These are phyloP conservation scores for Acrocephalus scirpaceus DNA, from an alignment of 2,797 vertebrate species.

Conservation along the genomic window DNA sequence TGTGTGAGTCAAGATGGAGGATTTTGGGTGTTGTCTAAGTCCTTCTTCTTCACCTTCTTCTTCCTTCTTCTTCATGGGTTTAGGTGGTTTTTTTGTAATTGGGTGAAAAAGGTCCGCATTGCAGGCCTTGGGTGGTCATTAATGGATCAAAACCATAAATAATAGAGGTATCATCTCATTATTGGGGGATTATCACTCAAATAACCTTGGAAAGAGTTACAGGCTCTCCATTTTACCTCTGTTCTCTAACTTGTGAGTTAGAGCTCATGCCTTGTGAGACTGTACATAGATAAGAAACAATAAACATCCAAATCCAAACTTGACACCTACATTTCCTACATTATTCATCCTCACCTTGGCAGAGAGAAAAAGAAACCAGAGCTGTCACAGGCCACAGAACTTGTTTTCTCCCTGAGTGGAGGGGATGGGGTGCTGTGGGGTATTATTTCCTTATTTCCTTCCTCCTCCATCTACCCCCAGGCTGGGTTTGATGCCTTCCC, in stretches of 20 bases:
- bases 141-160: too few relatives aligned
- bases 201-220: too few relatives aligned
- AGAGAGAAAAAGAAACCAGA: neutral
- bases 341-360: neutral
- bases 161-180: too few relatives aligned
- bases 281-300: neutral
- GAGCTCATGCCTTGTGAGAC: rapidly evolving
- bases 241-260: neutral
- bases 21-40: too few relatives aligned
- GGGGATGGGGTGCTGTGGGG: neutral
- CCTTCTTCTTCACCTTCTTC: too few relatives aligned
- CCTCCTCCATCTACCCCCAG: neutral
- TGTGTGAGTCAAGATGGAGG: too few relatives aligned
- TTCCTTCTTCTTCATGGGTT: too few relatives aligned
- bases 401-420: neutral
- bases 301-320: neutral
- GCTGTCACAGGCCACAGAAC: neutral
- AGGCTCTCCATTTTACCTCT: neutral
- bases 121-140: too few relatives aligned
- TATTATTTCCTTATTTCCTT: neutral
- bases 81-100: too few relatives aligned
- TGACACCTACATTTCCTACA: rapidly evolving
- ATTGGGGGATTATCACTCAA: too few relatives aligned
- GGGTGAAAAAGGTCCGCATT: too few relatives aligned
- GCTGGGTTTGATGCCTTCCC: neutral